Conservation (phyloP, 2,113 vertebrate genomes). For the Amazona vittata region DNA sequence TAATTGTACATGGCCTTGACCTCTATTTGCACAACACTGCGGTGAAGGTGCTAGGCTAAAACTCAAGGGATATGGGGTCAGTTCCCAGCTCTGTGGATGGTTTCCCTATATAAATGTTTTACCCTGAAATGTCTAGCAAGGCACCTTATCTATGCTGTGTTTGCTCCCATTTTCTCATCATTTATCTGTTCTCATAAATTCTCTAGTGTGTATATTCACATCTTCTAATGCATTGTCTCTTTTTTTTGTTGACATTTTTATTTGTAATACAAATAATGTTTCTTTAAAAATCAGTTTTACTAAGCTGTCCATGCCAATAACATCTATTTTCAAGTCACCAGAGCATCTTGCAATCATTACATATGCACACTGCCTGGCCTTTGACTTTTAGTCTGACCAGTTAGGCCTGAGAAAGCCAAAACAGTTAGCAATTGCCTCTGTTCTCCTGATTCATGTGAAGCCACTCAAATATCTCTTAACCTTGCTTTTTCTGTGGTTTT, state of each 20-base stretch:
- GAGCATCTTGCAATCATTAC: neutral
- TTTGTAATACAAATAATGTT: neutral
- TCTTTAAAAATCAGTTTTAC: neutral
- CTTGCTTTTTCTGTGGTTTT: neutral
- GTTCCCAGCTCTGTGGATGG: neutral
- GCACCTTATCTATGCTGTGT: neutral
- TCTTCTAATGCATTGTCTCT: neutral
- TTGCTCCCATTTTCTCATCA: neutral
- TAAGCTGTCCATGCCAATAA: neutral
- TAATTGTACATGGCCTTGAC: neutral
- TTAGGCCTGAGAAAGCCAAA: neutral
- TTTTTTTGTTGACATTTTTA: slow-evolving; percentile 10
- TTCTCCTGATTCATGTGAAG: neutral
- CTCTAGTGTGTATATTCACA: neutral
- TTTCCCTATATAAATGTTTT: neutral
- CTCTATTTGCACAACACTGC: neutral
- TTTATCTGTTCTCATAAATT: slow-evolving; percentile 18
- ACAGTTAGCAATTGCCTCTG: neutral
- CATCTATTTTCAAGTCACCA: neutral
- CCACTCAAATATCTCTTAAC: neutral
- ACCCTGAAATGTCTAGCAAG: neutral
- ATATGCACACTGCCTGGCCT: neutral
- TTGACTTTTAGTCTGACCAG: neutral
- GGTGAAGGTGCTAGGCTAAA: neutral
- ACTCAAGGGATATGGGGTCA: neutral